Percentiles rank a stretch among this genome's conserved stretches.
phyloP scores from a whole-genome alignment of 2,888 invertebrate species.

The Marronus borbonicus region DNA sequence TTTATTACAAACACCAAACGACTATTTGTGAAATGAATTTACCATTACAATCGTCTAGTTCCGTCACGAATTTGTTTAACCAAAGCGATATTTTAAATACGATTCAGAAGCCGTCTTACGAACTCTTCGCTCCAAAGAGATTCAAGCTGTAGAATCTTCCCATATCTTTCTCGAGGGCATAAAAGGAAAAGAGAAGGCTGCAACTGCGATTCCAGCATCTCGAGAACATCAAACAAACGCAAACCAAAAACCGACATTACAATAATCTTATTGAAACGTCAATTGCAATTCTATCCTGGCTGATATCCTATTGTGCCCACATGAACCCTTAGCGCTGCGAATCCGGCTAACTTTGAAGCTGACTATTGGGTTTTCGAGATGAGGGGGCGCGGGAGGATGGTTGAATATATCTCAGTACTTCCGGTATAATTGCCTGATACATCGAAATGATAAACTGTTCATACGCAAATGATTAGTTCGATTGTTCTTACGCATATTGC shows the following conservation, averaged over 20 bases:
- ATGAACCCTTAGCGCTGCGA: constrained; percentile 25
- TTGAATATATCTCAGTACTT: not conserved
- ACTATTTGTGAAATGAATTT: no score
- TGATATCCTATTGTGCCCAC: constrained; percentile 39
- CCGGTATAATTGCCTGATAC: constrained; percentile 19
- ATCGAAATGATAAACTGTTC: constrained; percentile 34
- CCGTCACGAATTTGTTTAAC: not conserved
- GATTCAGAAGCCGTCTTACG: not conserved
- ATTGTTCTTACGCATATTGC: constrained; percentile 36
- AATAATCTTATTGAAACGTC: constrained; percentile 47
- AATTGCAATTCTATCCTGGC: constrained; percentile 42
- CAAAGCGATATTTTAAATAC: not conserved
- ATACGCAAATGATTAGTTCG: constrained; percentile 29
- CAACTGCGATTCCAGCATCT: not conserved
- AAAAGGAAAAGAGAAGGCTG: not conserved
- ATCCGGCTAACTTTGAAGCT: constrained; percentile 23
- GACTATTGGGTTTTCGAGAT: constrained; percentile 7
- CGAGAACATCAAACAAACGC: constrained; percentile 17
- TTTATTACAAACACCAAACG: no score
- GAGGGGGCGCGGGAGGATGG: not conserved
- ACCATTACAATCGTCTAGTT: not conserved
- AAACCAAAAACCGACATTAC: constrained; percentile 37
- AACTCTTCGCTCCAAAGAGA: not conserved
- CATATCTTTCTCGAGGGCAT: constrained; percentile 5
- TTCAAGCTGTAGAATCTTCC: not conserved